Percentiles rank a stretch among this genome's conserved stretches.
phyloP scores from a whole-genome alignment of 1,140 invertebrate genomes.

The Drosophila chauvacae region DNA sequence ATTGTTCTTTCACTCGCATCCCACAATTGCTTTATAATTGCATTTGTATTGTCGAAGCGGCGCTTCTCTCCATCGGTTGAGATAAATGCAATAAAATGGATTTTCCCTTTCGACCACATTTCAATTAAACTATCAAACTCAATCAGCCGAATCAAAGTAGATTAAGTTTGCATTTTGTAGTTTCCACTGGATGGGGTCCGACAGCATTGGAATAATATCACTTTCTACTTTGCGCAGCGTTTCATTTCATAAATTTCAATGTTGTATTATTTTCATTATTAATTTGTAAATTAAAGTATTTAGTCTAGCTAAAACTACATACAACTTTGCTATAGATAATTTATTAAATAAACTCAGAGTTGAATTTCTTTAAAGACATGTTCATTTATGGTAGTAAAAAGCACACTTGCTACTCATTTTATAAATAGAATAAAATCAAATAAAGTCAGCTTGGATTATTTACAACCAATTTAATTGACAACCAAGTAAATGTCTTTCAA shows the following conservation, averaged over 20 bases:
- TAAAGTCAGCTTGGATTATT: background rate
- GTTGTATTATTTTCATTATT: background rate
- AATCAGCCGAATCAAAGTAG: constrained; percentile 64
- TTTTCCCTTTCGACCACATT: constrained; percentile 47
- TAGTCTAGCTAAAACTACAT: background rate
- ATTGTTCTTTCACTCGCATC: no score
- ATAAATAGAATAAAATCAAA: background rate
- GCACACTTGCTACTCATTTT: background rate
- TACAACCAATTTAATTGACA: constrained; percentile 1
- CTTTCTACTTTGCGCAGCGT: background rate
- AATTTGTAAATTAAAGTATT: background rate
- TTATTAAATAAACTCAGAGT: no score
- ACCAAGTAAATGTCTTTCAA: background rate
- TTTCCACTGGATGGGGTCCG: constrained; percentile 1
- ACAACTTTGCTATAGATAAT: background rate
- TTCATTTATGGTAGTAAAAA: no score
- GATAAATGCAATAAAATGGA: constrained; percentile 46
- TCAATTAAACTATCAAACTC: constrained; percentile 73
- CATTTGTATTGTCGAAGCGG: constrained; percentile 34
- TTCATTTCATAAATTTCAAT: background rate
- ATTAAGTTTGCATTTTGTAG: constrained; percentile 51
- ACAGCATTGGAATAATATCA: constrained; percentile 17
- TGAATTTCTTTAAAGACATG: no score
- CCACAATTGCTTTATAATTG: constrained; percentile 38
- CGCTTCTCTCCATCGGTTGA: background rate